Evolutionary conservation across 2,113 vertebrate species (phyloP).

Genomic region (Cairina moschata): DNA sequence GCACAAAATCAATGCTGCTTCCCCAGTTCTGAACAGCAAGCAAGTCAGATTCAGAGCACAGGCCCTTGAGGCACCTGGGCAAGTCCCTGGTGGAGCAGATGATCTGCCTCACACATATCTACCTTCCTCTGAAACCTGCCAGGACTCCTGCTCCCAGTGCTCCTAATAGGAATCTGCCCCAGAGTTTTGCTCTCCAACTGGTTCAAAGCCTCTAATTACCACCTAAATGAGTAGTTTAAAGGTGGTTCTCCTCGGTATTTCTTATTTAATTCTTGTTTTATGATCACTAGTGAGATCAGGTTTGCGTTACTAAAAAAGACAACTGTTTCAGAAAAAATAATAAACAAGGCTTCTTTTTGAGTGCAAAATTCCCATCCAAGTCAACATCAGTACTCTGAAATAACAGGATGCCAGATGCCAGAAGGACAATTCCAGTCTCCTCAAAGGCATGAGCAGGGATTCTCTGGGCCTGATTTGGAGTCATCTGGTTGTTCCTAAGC

Average conservation of each 20-base stretch:
- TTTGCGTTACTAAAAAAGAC: neutral
- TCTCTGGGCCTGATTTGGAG: neutral
- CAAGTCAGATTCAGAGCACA: rapidly evolving
- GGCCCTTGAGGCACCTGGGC: too few species aligned
- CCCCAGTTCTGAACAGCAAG: neutral
- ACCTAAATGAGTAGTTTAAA: neutral
- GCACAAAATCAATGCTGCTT: rapidly evolving
- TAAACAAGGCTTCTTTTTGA: neutral
- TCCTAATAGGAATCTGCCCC: rapidly evolving
- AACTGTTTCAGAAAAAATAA: neutral
- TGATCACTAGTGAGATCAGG: neutral
- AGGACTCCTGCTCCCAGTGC: neutral
- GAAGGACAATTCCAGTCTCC: neutral
- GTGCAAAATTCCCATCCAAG: neutral
- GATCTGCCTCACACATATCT: neutral
- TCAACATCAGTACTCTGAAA: neutral
- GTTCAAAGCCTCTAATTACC: neutral
- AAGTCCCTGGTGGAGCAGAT: neutral
- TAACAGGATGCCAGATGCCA: neutral
- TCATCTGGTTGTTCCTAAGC: neutral
- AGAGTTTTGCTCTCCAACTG: neutral
- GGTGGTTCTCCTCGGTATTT: neutral
- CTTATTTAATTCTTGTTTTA: neutral
- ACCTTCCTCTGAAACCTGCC: neutral
- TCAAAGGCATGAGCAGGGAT: neutral